Evolutionary conservation across 92 coral and sea anemone genomes (phyloP).

Genomic region (Ricordea florida): DNA sequence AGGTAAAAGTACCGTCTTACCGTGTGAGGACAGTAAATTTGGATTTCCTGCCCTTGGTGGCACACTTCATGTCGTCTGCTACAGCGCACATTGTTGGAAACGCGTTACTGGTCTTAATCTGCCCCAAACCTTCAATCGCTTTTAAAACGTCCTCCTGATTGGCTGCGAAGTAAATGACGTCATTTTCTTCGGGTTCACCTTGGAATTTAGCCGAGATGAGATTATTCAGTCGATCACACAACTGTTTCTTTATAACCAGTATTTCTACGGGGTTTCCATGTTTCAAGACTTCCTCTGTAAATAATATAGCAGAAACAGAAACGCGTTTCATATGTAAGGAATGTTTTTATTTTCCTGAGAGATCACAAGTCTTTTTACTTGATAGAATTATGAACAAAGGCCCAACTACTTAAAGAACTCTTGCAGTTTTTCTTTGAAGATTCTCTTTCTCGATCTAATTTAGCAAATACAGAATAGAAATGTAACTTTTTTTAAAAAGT

Average conservation of each 20-base stretch:
- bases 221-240: conserved; percentile 89
- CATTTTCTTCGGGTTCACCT: conserved; percentile 98
- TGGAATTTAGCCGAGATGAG: conserved; percentile 88
- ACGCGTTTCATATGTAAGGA: not conserved
- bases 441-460: no score
- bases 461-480: no score
- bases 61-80: conserved; percentile 81
- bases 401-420: no score
- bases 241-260: conserved; percentile 91
- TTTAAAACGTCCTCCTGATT: conserved; percentile 93
- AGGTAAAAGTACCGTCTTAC: no score
- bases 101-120: conserved; percentile 94
- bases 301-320: not conserved
- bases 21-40: conserved; percentile 92
- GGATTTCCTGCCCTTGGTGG: conserved; percentile 83
- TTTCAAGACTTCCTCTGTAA: conserved; percentile 89
- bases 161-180: conserved; percentile 91
- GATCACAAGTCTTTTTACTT: no score
- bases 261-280: conserved; percentile 98
- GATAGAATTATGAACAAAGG: no score
- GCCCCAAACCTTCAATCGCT: conserved; percentile 90
- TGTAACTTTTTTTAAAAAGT: no score
- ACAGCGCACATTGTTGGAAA: conserved; percentile 91
- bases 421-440: no score
- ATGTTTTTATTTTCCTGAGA: no score